Percentiles rank a stretch among this genome's conserved stretches.
Evolutionary conservation across 2,113 vertebrate genomes (phyloP).

Genomic region (Abramis brama): DNA sequence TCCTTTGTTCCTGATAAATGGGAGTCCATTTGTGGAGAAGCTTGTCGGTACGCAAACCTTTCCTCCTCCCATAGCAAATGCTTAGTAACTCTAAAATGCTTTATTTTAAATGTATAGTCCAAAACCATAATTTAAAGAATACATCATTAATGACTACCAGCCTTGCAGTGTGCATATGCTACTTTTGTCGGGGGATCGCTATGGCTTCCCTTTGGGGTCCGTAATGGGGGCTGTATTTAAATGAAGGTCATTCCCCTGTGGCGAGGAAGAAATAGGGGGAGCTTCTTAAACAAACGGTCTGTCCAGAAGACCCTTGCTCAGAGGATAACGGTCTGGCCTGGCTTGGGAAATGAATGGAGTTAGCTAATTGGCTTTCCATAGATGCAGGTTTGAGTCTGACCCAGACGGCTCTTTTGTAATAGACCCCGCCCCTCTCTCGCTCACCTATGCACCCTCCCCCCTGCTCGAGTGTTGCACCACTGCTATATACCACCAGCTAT

Average conservation of each 20-base stretch:
- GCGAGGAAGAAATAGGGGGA: conserved; percentile 36
- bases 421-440: neutral
- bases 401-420: conserved; percentile 52
- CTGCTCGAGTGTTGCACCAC: neutral
- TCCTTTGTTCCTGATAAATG: conserved; percentile 79
- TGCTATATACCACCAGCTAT: neutral
- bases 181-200: neutral
- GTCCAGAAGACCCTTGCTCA: conserved; percentile 52
- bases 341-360: conserved; percentile 36
- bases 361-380: conserved; percentile 59
- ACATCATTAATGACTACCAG: conserved; percentile 5
- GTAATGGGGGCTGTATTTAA: conserved; percentile 40
- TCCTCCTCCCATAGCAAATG: neutral
- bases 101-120: conserved; percentile 27
- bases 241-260: conserved; percentile 39
- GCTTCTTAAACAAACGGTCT: conserved; percentile 55
- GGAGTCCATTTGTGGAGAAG: conserved; percentile 59
- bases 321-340: conserved; percentile 29
- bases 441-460: neutral
- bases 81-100: conserved; percentile 30
- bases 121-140: conserved; percentile 19
- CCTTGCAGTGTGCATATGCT: neutral
- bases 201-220: conserved; percentile 29
- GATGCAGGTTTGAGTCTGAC: conserved; percentile 53
- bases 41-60: conserved; percentile 4